Conservation (phyloP, 1,140 invertebrate species). For the Saxidomus purpurata region DNA sequence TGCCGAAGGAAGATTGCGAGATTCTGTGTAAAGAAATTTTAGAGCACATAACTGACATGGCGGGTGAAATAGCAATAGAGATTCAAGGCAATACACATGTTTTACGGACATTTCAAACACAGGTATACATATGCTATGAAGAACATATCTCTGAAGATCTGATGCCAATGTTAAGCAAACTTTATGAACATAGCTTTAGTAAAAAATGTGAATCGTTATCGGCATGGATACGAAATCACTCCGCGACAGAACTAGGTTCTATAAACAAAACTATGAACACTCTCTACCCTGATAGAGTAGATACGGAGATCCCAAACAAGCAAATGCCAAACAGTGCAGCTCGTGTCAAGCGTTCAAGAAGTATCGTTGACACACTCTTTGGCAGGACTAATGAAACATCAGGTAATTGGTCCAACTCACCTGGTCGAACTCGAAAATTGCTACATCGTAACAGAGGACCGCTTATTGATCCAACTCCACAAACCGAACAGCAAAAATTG, state of each 20-base stretch:
- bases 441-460: not conserved
- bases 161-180: conserved; percentile 13
- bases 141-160: conserved; percentile 4
- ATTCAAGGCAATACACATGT: not conserved
- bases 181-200: conserved; percentile 35
- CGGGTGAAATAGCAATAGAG: conserved; percentile 8
- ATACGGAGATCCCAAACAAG: not conserved
- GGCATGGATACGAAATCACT: not conserved
- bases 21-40: conserved; percentile 6
- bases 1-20: conserved; percentile 32
- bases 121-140: conserved; percentile 50
- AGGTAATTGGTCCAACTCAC: not conserved
- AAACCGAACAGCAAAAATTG: not conserved
- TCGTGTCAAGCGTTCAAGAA: not conserved
- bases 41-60: not conserved
- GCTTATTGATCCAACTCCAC: not conserved
- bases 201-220: not conserved
- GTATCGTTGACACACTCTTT: not conserved
- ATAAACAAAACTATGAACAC: not conserved
- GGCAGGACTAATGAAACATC: not conserved
- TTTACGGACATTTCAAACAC: not conserved
- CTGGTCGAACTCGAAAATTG: not conserved
- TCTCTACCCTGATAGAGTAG: not conserved
- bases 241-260: not conserved
- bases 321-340: not conserved